phyloP scores from a whole-genome alignment of 2,797 vertebrate genomes.

The Acanthiza pusilla region DNA sequence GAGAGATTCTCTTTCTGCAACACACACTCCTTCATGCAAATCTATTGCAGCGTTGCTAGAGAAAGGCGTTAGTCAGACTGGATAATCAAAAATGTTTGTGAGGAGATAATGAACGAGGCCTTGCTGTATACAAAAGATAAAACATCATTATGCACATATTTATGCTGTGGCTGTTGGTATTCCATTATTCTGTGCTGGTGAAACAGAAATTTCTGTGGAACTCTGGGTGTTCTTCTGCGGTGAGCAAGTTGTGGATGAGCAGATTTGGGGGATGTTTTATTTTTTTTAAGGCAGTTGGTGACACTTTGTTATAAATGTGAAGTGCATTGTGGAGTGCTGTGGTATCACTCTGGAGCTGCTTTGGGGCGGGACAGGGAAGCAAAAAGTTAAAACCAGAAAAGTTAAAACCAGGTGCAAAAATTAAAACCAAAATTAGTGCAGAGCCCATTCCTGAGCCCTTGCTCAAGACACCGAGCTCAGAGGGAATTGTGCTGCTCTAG shows the following conservation, averaged over 20 bases:
- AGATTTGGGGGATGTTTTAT: too few relatives aligned
- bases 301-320: neutral
- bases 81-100: neutral
- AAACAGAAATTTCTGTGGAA: neutral
- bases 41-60: neutral
- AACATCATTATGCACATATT: neutral
- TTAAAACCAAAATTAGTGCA: neutral
- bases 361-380: neutral
- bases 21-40: neutral
- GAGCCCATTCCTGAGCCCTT: neutral
- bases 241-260: neutral
- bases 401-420: neutral
- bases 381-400: neutral
- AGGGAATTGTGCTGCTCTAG: neutral
- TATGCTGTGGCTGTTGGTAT: neutral
- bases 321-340: rapidly evolving
- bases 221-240: neutral
- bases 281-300: neutral
- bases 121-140: neutral
- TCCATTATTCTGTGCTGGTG: neutral
- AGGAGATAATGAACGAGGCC: neutral
- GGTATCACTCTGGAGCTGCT: neutral
- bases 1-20: neutral
- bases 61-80: neutral
- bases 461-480: neutral